Conservation (phyloP, 1,140 invertebrate species). For the Leptestheria dahalacensis region DNA sequence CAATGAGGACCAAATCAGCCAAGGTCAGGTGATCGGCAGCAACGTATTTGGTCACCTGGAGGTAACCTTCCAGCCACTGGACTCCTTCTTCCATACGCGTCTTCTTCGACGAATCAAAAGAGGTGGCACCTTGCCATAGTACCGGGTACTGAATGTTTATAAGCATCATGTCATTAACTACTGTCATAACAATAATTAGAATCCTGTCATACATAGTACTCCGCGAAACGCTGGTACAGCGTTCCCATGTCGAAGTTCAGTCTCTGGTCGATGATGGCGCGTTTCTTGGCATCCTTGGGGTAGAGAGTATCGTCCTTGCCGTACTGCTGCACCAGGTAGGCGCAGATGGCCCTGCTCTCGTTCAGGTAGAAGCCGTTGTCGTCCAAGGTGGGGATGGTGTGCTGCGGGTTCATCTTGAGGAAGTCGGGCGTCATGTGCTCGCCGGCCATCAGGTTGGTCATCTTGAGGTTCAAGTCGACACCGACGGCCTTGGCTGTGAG, state of each 20-base stretch:
- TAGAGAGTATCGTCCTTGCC: constrained; percentile 48
- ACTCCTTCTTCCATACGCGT: constrained; percentile 27
- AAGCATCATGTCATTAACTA: not conserved
- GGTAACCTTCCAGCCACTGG: constrained; percentile 26
- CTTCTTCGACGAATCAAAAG: constrained; percentile 20
- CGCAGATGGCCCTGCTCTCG: constrained; percentile 49
- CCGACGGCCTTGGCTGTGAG: constrained; percentile 48
- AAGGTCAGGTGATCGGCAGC: constrained; percentile 24
- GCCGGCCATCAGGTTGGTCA: constrained; percentile 44
- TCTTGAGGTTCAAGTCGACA: constrained; percentile 50
- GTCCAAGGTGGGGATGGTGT: constrained; percentile 49
- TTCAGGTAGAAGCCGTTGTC: constrained; percentile 43
- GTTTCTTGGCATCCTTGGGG: constrained; percentile 45
- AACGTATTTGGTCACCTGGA: constrained; percentile 26
- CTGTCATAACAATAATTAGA: not conserved
- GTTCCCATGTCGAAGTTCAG: constrained; percentile 55
- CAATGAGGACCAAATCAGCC: constrained; percentile 10
- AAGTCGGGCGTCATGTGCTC: constrained; percentile 54
- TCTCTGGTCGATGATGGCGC: constrained; percentile 53
- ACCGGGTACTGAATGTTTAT: constrained; percentile 35
- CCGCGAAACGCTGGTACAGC: constrained; percentile 43
- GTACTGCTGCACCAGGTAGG: constrained; percentile 53
- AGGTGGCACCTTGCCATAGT: constrained; percentile 19
- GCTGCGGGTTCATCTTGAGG: constrained; percentile 45
- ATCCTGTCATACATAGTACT: constrained; percentile 38